Percentiles rank a stretch among this genome's conserved stretches.
phyloP scores from a whole-genome alignment of 2,888 invertebrate genomes.

The Eubasilissa splendida region DNA sequence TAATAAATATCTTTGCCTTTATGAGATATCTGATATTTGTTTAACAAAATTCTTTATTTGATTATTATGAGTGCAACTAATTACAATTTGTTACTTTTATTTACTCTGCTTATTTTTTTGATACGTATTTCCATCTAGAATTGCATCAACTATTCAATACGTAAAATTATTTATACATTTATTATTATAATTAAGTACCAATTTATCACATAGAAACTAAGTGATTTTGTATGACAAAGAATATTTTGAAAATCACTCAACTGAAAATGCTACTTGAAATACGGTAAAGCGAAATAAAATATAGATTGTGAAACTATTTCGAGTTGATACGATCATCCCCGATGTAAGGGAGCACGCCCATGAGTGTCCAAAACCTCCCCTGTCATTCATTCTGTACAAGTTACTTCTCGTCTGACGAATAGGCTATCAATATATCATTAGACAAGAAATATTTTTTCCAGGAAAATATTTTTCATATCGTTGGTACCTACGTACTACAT shows the following conservation, averaged over 20 bases:
- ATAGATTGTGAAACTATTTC: not conserved
- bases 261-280: not conserved
- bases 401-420: conserved; percentile 22
- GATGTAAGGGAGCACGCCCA: not conserved
- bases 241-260: not conserved
- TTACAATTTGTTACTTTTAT: too few relatives aligned
- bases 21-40: too few relatives aligned
- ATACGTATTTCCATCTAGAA: too few relatives aligned
- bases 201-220: not conserved
- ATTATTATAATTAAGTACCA: too few relatives aligned
- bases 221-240: not conserved
- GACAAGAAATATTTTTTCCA: too few relatives aligned
- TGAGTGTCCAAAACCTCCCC: conserved; percentile 10
- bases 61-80: too few relatives aligned
- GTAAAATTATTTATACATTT: too few relatives aligned
- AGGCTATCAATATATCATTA: conserved; percentile 23
- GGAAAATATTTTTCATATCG: too few relatives aligned
- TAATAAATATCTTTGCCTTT: too few relatives aligned
- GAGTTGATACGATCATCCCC: conserved; percentile 3
- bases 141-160: too few relatives aligned
- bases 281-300: not conserved
- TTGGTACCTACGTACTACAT: not conserved
- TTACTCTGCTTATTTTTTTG: too few relatives aligned
- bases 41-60: too few relatives aligned
- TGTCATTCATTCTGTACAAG: conserved; percentile 11